A percentile compares a stretch with the other conserved stretches of the same genome.
These are phyloP conservation scores for Loris lydekkerianus DNA, from an alignment of 2,797 vertebrate species.

Conservation along the genomic window DNA sequence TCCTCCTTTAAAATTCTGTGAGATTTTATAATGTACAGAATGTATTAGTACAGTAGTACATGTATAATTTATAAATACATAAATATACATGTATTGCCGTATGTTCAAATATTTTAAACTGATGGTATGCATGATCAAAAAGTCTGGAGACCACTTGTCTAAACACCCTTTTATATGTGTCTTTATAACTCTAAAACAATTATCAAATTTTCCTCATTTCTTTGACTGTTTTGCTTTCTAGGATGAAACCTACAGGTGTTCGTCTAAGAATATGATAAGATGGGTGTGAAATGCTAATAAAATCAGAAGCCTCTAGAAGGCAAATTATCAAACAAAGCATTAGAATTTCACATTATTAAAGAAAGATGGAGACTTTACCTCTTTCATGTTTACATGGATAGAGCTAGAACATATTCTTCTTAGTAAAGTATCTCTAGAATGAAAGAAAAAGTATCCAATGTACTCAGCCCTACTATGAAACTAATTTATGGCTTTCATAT, in stretches of 20 bases:
- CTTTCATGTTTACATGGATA: too few species aligned
- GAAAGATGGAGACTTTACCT: too few species aligned
- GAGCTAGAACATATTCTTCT: too few species aligned
- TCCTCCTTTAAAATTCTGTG: constrained; percentile 36
- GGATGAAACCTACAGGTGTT: background rate
- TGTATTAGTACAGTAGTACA: background rate
- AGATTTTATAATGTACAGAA: constrained; percentile 39
- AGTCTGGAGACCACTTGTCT: background rate
- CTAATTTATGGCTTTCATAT: too few species aligned
- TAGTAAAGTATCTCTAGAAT: too few species aligned
- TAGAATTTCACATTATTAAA: background rate
- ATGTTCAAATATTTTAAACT: constrained; percentile 51
- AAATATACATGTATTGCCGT: constrained; percentile 29
- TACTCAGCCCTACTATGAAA: too few species aligned
- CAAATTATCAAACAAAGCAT: background rate
- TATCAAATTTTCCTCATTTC: background rate
- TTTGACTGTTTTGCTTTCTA: constrained; percentile 32
- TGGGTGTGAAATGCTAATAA: background rate
- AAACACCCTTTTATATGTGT: background rate
- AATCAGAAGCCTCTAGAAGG: background rate
- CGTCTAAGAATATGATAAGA: constrained; percentile 25
- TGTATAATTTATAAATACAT: constrained; percentile 63
- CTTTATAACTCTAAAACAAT: background rate
- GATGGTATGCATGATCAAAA: background rate
- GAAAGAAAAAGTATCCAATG: too few species aligned